These are phyloP conservation scores for Acleris laterana DNA, from an alignment of 2,888 invertebrate genomes.

Conservation along the genomic window DNA sequence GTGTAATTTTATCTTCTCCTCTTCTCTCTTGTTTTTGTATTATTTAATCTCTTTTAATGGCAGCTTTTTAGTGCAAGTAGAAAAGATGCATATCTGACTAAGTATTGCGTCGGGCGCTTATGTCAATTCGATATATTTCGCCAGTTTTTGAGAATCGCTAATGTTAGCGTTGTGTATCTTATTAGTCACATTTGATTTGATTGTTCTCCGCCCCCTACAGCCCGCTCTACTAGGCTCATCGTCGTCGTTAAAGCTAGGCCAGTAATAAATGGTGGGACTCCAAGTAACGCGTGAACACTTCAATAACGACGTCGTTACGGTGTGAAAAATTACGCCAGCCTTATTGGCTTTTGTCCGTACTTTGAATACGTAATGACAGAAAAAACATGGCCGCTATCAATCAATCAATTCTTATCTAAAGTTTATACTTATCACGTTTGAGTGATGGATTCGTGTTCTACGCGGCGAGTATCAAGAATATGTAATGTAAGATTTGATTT, in stretches of 20 bases:
- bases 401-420: conserved; percentile 43
- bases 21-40: too few species aligned
- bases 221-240: conserved; percentile 10
- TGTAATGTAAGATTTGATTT: background rate
- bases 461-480: conserved; percentile 11
- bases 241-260: conserved; percentile 43
- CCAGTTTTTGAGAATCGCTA: too few species aligned
- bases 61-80: too few species aligned
- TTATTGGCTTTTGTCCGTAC: conserved; percentile 49
- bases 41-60: too few species aligned
- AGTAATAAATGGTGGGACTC: conserved; percentile 43
- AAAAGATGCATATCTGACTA: too few species aligned
- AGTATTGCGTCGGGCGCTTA: too few species aligned
- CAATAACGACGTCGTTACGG: conserved; percentile 50
- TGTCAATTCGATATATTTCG: too few species aligned
- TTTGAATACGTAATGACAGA: conserved; percentile 52
- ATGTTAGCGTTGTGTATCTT: too few species aligned
- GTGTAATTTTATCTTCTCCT: too few species aligned
- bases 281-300: conserved; percentile 39
- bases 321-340: conserved; percentile 54
- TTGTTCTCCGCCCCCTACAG: background rate
- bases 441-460: conserved; percentile 23
- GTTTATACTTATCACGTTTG: conserved; percentile 37
- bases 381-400: conserved; percentile 45
- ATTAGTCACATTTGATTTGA: conserved; percentile 22